Percentiles rank a stretch among this genome's conserved stretches.
phyloP scores from a whole-genome alignment of 2,888 invertebrate species.

The Heterodera filipjevi region DNA sequence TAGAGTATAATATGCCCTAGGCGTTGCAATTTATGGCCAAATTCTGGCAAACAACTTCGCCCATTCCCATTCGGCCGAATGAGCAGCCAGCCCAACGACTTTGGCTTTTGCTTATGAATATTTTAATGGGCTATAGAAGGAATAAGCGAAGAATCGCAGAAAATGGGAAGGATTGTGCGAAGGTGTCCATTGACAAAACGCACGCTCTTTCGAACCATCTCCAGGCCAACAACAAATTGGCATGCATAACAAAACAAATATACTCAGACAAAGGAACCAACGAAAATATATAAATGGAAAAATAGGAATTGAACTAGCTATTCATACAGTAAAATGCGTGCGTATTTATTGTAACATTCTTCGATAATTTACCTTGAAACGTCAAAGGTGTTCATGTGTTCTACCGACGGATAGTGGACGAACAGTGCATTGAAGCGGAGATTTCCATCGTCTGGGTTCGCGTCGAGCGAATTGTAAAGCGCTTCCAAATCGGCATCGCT shows the following conservation, averaged over 20 bases:
- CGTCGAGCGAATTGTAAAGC: constrained; percentile 46
- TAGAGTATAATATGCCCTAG: background rate
- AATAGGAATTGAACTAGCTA: no score
- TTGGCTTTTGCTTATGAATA: constrained; percentile 22
- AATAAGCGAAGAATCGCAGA: background rate
- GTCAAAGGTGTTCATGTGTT: constrained; percentile 41
- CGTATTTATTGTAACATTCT: no score
- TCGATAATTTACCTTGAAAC: constrained; percentile 40
- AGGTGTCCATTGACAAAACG: constrained; percentile 5
- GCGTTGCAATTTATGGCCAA: background rate
- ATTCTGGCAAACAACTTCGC: background rate
- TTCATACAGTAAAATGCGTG: no score
- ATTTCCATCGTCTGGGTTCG: constrained; percentile 26
- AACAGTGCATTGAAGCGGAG: constrained; percentile 41
- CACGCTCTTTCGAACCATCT: background rate
- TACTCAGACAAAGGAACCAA: no score
- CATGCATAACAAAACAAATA: background rate
- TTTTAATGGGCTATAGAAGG: constrained; percentile 19
- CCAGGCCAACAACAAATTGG: constrained; percentile 3
- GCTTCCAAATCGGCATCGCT: constrained; percentile 35
- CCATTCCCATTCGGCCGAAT: constrained; percentile 20
- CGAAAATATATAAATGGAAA: no score
- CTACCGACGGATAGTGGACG: constrained; percentile 42
- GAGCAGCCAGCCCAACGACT: background rate
- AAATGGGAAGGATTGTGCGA: background rate